A percentile compares a stretch with the other conserved stretches of the same genome.
These are phyloP conservation scores for Chionis minor DNA, from an alignment of 2,113 vertebrate species.

Conservation along the genomic window DNA sequence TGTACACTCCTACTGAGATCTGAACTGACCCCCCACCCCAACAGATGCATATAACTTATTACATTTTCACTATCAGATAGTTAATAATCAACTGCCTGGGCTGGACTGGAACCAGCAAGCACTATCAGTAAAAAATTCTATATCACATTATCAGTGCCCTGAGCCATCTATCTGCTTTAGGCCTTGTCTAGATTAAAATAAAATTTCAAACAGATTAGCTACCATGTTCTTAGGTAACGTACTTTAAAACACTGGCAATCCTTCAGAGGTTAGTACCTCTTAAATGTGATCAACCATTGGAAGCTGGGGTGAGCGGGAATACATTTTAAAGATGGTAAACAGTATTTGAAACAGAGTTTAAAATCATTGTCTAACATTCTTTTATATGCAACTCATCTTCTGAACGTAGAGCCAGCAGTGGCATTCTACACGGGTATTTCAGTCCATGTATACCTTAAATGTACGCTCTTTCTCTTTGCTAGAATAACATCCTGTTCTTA, in stretches of 20 bases:
- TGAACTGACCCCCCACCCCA: not conserved
- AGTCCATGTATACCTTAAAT: not conserved
- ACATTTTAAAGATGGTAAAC: not conserved
- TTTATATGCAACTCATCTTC: not conserved
- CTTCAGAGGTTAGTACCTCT: not conserved
- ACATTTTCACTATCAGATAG: not conserved
- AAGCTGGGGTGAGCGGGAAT: not conserved
- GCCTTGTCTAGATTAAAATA: conserved; percentile 17
- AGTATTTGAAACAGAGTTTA: not conserved
- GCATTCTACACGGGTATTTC: not conserved
- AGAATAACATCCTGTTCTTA: not conserved
- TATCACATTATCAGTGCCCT: conserved; percentile 32
- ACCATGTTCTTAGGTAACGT: not conserved
- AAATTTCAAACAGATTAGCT: conserved; percentile 36
- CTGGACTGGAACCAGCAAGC: conserved; percentile 11
- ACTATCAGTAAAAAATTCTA: not conserved
- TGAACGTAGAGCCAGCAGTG: not conserved
- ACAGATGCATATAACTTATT: not conserved
- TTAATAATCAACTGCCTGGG: conserved; percentile 23
- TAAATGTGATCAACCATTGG: not conserved
- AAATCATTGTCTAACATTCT: not conserved
- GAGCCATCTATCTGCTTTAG: conserved; percentile 12
- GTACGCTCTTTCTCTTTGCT: not conserved
- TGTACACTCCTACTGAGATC: not conserved
- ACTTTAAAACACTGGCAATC: conserved; percentile 5